Base-by-base conservation (phyloP, 2,797 vertebrate species). In the Coregonus suidteri region DNA sequence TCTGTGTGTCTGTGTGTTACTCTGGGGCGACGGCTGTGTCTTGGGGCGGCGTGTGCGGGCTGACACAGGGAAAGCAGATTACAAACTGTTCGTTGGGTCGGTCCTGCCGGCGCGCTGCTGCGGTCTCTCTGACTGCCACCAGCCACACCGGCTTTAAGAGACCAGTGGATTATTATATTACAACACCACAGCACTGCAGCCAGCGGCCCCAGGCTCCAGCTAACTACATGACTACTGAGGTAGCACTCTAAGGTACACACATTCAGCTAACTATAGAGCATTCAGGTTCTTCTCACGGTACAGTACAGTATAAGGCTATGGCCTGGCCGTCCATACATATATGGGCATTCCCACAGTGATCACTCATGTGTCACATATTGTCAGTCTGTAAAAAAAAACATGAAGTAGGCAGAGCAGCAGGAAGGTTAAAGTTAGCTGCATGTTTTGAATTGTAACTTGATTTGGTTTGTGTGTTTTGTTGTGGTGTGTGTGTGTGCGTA, bases 51-150 rank as follows among this genome's bases (percentile, higher is more conserved):
- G 85, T 88, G 90, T 84, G 88, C 88, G 59, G 90, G 82, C 92
- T 94, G 93, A 93, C 91, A 93, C 93, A 84, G 88, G 86, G 20
- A 94, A 95, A 95, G 93, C 91, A 91, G 94, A 93, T 94, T 94
- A 94, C 75, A 64, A 35, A 77, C 34, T 66, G 41, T n/a, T 54
- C 41, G 41, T 69, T 83, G 72, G 47, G 71, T 69, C 9, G 20
- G 31, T 53, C 75, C 74, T 41, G 73, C 14, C 51, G 73, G 75
- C 18, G 75, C 34, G 51, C n/a, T 37, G 62, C 80, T 79, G 82
- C 51, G 75, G 69, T 62, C 67, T 79, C 86, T 69, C 74, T 74
- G 79, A 76, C 83, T 81, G 54, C 74, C 81, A 80, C 79, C 76
- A 70, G 25, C 67, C 62, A 18, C 56, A 6, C 56, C 66, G 3